Conservation (phyloP, 1,140 invertebrate genomes). For the Lamellibrachia luymesi region DNA sequence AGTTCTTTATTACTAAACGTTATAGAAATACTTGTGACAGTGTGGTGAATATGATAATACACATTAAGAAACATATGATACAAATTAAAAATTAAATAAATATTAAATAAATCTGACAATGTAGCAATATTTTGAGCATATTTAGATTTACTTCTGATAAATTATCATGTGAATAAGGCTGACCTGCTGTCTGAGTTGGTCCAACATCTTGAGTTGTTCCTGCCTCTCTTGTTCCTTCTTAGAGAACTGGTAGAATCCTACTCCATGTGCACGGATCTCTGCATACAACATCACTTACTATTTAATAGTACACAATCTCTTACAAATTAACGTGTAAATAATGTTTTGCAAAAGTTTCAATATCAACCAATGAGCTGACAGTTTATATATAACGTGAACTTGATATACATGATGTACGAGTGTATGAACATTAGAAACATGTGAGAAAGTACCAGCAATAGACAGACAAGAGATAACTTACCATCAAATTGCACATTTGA, state of each 20-base stretch:
- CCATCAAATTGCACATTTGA: constrained; percentile 85
- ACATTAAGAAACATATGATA: too few species aligned
- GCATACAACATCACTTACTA: constrained; percentile 36
- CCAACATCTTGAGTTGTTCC: constrained; percentile 74
- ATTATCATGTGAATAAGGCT: not conserved
- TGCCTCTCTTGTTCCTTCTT: constrained; percentile 74
- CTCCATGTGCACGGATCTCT: constrained; percentile 85
- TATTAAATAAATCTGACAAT: too few species aligned
- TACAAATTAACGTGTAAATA: not conserved
- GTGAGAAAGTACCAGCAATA: not conserved
- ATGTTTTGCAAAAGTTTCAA: not conserved
- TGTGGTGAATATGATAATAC: too few species aligned
- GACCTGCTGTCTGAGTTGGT: constrained; percentile 64
- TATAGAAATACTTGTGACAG: too few species aligned
- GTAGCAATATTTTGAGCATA: too few species aligned
- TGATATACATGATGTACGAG: not conserved
- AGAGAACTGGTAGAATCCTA: constrained; percentile 84
- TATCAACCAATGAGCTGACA: too few species aligned
- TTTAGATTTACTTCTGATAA: not conserved
- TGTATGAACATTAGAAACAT: not conserved
- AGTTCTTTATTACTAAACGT: not conserved
- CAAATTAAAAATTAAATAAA: too few species aligned
- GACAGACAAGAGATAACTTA: constrained; percentile 40
- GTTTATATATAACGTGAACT: not conserved
- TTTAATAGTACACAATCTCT: constrained; percentile 24